Percentiles rank a stretch among this genome's conserved stretches.
Evolutionary conservation across 2,888 invertebrate genomes (phyloP).

Genomic region (Mesorhabditis spiculigera): DNA sequence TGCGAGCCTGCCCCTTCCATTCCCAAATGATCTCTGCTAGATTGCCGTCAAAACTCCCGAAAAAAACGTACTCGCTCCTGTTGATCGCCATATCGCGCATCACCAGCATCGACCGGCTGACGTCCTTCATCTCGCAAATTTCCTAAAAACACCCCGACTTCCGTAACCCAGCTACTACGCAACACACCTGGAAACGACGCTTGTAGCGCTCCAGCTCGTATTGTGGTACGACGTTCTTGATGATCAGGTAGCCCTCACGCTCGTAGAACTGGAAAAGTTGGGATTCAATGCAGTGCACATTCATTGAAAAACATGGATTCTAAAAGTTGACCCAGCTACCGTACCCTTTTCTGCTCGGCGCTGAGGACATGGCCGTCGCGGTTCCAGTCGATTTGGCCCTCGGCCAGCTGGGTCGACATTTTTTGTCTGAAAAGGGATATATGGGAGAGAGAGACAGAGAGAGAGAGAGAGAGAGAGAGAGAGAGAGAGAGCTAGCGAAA

Average conservation of each 20-base stretch:
- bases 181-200: background rate
- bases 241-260: slow-evolving; percentile 21
- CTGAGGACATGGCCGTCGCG: background rate
- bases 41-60: background rate
- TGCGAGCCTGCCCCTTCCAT: too few relatives aligned
- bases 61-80: slow-evolving; percentile 62
- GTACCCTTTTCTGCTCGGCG: slow-evolving; percentile 11
- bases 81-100: slow-evolving; percentile 71
- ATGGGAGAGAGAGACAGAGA: background rate
- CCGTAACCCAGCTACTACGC: background rate
- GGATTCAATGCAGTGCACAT: slow-evolving; percentile 22
- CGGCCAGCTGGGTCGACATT: background rate
- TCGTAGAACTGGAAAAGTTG: slow-evolving; percentile 21
- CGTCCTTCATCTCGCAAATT: slow-evolving; percentile 68
- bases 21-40: too few relatives aligned
- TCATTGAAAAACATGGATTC: too few relatives aligned
- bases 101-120: slow-evolving; percentile 64
- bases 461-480: background rate
- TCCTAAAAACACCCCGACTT: slow-evolving; percentile 66
- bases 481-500: background rate
- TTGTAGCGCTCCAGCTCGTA: slow-evolving; percentile 25
- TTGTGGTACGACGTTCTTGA: slow-evolving; percentile 28
- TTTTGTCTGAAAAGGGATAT: background rate
- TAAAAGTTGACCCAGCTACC: background rate
- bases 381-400: background rate